Evolutionary conservation across 2,113 vertebrate species (phyloP).

Genomic region (Aegotheles bennettii): DNA sequence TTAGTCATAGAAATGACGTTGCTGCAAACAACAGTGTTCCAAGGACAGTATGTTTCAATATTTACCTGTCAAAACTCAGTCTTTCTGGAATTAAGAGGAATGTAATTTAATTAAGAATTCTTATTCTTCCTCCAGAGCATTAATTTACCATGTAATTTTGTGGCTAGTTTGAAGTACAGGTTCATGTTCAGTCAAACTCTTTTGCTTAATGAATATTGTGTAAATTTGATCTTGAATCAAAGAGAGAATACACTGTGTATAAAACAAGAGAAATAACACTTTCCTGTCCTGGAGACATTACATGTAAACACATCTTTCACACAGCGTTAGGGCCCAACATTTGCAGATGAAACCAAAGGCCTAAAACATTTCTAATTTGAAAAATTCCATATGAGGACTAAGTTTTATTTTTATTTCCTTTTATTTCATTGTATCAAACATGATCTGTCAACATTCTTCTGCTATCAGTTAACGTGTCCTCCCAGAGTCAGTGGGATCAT

Average conservation of each 20-base stretch:
- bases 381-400: not conserved
- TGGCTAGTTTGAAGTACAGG: not conserved
- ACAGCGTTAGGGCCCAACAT: not conserved
- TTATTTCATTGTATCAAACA: not conserved
- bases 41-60: not conserved
- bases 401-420: not conserved
- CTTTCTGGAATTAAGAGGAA: not conserved
- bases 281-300: not conserved
- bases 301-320: not conserved
- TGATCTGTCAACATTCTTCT: not conserved
- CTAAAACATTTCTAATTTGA: not conserved
- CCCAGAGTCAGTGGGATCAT: not conserved
- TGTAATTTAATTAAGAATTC: not conserved
- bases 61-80: not conserved
- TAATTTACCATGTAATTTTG: slow-evolving; percentile 6
- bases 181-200: not conserved
- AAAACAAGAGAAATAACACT: not conserved
- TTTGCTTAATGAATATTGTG: slow-evolving; percentile 9
- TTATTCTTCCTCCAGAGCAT: not conserved
- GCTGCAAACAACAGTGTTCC: not conserved
- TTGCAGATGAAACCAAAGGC: not conserved
- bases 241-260: not conserved
- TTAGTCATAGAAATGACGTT: not conserved
- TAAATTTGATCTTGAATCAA: slow-evolving; percentile 12
- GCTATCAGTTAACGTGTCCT: not conserved